Evolutionary conservation across 2,888 invertebrate genomes (phyloP), one percentile per base, ranked within the genome.

Genomic region (Campoplex nolae): DNA sequence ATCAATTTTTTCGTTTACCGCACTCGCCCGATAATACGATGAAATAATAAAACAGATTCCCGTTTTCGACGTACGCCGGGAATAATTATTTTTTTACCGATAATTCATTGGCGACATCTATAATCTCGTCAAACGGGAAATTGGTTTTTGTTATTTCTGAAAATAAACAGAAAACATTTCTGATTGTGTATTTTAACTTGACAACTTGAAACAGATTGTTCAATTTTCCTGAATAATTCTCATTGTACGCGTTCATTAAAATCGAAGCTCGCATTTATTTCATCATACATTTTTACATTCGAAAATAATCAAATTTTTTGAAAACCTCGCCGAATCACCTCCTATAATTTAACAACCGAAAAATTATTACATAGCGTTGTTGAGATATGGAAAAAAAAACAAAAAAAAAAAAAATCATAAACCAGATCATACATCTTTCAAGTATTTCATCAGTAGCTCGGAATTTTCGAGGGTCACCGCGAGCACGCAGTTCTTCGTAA

Each of bases 391-490:
- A 28, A 48, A 71, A 45, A 48, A 28, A 48, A 16, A 16, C 0
- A 23, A 23, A 23, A 23, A 23, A 23, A 23, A 23, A 23, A 23
- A 23, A 23, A 23, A 23, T 16, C 9, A 71, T 28, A 56, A 18
- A 54, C 35, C 32, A 35, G 28, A 54, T 51, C 73, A 42, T 38
- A 54, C 42, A 58, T 68, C 65, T 23, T 42, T 38, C n/a, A 79
- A 45, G 77, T 75, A 58, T 76, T 75, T 78, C 79, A 83, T 48
- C 23, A 8, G 54, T 67, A 18, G 75, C 65, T 45, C 51, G 7
- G 42, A 75, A 56, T 86, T 86, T 83, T 86, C 83, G 45, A 75
- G 83, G 83, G 71, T 83, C 83, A 76, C 54, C 70, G 79, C 70
- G 79, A 75, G 79, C 70, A 75, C 65, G 68, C 38, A 68, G 23